Evolutionary conservation across 2,888 invertebrate genomes (phyloP), one percentile per base, ranked within the genome.

Genomic region (Cephus sareptanus): DNA sequence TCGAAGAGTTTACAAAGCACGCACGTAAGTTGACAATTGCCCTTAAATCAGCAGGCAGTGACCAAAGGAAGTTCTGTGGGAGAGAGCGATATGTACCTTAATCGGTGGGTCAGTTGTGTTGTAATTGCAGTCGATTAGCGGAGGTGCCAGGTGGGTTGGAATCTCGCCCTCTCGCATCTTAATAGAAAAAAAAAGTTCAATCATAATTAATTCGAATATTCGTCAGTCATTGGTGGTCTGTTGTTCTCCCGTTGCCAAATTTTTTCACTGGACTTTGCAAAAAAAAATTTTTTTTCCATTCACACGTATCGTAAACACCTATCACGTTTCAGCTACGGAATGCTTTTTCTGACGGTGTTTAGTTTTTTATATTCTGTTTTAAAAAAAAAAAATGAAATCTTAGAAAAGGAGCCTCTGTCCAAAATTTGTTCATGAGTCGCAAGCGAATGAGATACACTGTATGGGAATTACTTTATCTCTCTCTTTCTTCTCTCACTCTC

Each of bases 1-100:
- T 97, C 95, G 98, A 98, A 96, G 98, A 98, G 95, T 98, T 98
- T 96, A 95, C 97, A 94, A 98, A 98, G 95, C 97, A 98, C 95
- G 98, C 98, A 97, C 98, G 98, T 98, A 97, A 97, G 97, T 97
- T 95, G 94, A 93, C 81, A 89, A 90, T 90, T 90, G 91, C 90
- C 91, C 89, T 90, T 91, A 90, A 91, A 91, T 90, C 90, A 90
- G 88, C 88, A 86, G 87, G 88, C 83, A 84, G 88, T 87, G 84
- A 87, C 82, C 84, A 81, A 87, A 86, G 85, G 81, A 86, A 83
- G 81, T 86, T 86, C 82, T 80, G 77, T 86, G 84, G 84, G 80
- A 84, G 82, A 82, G 79, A 83, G 82, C 82, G 80, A 79, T 79
- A 69, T 40, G 70, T 31, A 33, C 56, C 78, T 75, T 75, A 75